These are phyloP conservation scores for Chelon auratus DNA, from an alignment of 2,797 vertebrate species.

Conservation along the genomic window DNA sequence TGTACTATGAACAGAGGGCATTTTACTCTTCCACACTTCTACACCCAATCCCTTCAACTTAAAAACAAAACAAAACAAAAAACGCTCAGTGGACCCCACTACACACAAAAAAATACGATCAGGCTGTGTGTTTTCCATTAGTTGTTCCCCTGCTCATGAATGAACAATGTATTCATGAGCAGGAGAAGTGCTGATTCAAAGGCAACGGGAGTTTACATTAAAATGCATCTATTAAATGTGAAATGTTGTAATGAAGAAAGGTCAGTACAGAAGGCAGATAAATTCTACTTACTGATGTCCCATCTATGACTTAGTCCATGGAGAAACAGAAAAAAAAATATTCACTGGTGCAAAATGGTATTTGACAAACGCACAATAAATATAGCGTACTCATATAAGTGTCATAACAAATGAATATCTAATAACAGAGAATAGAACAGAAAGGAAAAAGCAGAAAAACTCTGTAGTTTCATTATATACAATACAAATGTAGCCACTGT, in stretches of 20 bases:
- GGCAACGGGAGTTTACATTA: not conserved
- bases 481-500: too few species aligned
- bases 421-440: not conserved
- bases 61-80: not conserved
- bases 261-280: not conserved
- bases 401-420: not conserved
- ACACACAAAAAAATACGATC: not conserved
- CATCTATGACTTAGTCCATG: not conserved
- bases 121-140: not conserved
- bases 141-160: not conserved
- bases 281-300: not conserved
- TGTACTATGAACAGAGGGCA: not conserved
- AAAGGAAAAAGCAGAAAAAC: too few species aligned
- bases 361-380: not conserved
- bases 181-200: not conserved
- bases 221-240: conserved; percentile 21
- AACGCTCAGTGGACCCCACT: not conserved
- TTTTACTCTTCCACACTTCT: conserved; percentile 6
- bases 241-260: not conserved
- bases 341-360: not conserved
- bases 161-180: not conserved
- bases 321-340: too few species aligned
- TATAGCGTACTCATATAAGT: not conserved
- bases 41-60: not conserved
- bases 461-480: too few species aligned